These are phyloP conservation scores for Zaprionus gabonicus DNA, from an alignment of 1,140 invertebrate species.

Conservation along the genomic window DNA sequence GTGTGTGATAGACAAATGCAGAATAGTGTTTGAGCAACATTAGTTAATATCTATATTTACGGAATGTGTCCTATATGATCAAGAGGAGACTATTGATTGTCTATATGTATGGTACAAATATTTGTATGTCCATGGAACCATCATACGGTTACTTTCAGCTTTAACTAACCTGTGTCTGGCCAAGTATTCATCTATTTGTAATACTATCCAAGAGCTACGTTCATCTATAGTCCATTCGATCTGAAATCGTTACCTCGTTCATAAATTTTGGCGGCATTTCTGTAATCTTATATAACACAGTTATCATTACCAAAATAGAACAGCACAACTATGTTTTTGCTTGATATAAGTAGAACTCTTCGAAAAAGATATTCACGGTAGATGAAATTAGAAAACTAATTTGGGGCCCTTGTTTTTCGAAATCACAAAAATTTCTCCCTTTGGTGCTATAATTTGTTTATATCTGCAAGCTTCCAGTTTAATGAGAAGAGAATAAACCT, in stretches of 20 bases:
- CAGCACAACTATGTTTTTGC: no score
- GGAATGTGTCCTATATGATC: not conserved
- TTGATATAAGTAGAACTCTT: no score
- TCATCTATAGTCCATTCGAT: not conserved
- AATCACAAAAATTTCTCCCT: no score
- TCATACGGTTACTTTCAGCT: no score
- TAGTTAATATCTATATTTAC: not conserved
- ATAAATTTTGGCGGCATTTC: not conserved
- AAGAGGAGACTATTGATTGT: not conserved
- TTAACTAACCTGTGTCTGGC: no score
- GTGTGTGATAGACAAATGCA: not conserved
- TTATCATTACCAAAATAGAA: not conserved
- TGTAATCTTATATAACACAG: not conserved
- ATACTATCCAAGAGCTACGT: no score
- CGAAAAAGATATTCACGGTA: rapidly evolving
- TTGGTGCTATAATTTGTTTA: not conserved
- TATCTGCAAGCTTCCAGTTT: not conserved
- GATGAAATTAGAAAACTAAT: not conserved
- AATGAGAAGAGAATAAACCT: no score
- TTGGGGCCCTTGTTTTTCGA: no score
- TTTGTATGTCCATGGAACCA: no score
- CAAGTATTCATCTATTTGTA: no score
- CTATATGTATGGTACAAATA: no score
- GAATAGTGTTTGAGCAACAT: not conserved
- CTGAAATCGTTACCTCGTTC: not conserved